Evolutionary conservation across 2,797 vertebrate genomes (phyloP), one percentile per base, ranked within the genome.

Genomic region (Holocentrus rufus): DNA sequence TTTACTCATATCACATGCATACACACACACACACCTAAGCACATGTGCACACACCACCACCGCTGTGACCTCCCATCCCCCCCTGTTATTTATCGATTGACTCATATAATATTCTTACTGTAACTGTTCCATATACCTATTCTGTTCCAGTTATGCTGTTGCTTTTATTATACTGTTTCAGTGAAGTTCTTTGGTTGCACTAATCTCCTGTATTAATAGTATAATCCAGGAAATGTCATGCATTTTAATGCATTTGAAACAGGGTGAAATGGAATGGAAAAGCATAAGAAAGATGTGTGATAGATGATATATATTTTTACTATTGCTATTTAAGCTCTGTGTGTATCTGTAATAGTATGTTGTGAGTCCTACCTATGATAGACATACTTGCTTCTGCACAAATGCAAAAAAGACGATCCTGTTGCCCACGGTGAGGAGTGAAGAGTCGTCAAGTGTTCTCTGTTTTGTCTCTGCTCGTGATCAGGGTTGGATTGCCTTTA

Each of bases 401-500:
- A 54, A 72, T 59, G 64, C 67, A 76, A 53, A 76, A 55, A 31
- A 3, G 36, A 39, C 1, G 20, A 72, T 71, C 9, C 23, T 11
- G 9, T 31, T 65, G 68, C 9, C 31, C 71, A 14, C 50, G 22
- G 65, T 49, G 44, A 50, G 2, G 54, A 65, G 74, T 36, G 49
- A 42, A 42, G n/a, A n/a, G 57, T 63, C n/a, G 2, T 73, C 8
- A 2, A 0, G 31, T 74, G 64, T 87, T 61, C 69, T 23, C 30
- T 54, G 62, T 85, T 47, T 68, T 1, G 61, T 86, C 71, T 83
- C 72, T 76, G 80, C 79, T 88, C 64, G 14, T 74, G 77, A 80
- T 89, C 77, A 77, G 72, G 72, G 68, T 88, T 67, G 79, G 79
- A 88, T 85, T 86, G 82, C 84, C 85, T 92, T 91, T 57, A 79